Base-by-base conservation (phyloP, 2,113 vertebrate genomes). In the Oostethus manadensis region DNA sequence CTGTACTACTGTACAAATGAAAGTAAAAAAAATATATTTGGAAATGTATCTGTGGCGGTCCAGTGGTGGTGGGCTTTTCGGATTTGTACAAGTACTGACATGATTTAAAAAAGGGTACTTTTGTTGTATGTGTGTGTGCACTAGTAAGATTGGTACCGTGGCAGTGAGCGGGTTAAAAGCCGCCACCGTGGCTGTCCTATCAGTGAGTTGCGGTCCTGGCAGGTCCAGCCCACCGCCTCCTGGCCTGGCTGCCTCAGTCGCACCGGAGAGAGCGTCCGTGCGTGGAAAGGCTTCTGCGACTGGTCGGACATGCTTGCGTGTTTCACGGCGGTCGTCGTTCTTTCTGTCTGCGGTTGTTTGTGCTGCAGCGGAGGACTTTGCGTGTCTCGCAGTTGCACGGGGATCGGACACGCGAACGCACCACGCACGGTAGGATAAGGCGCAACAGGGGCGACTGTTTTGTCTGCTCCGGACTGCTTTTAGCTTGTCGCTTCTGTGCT, bases 101-200 rank as follows among this genome's bases (percentile, higher is more conserved):
- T 26, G 2, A 26, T 26, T n/a, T 3, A 26, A 26, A 3, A 26
- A 2, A 26, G 2, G 23, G 5, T 26, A 26, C 23, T 26, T 26
- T 26, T 3, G 23, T 5, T 26, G 23, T 26, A 26, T 26, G 23
- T 26, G 23, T 26, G 2, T 26, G 23, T 33, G 8, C 5, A 33
- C 29, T 33, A 33, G 29, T 8, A 33, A 33, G 29, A 33, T n/a
- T 33, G 29, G 17, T n/a, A 46, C 7, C 5, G 4, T 26, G 76
- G 83, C 80, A 82, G 66, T 10, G 75, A 83, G 73, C 58, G 82
- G 82, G 84, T 87, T 86, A 86, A 87, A n/a, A 45, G 48, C 64
- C 35, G 75, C 56, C 73, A 5, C 38, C 0, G 45, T 21, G 68
- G 29, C 56, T 57, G 63, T 82, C 83, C 82, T 83, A 83, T 86